Conservation (phyloP, 1,140 invertebrate genomes). For the Eciton burchellii region DNA sequence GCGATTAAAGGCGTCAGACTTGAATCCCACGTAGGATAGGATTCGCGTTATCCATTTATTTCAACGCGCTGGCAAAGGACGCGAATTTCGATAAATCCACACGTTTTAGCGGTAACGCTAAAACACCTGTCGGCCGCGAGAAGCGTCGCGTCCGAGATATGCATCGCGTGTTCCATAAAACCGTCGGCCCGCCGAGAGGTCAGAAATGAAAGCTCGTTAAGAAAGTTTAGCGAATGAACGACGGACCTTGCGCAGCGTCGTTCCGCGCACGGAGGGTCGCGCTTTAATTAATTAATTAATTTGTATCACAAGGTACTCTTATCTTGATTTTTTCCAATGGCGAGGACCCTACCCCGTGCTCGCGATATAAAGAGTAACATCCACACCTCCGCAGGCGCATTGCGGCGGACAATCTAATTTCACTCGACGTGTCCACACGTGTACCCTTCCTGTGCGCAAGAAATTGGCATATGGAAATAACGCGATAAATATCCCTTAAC, state of each 20-base stretch:
- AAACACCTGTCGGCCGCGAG: constrained; percentile 6
- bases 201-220: neutral
- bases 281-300: neutral
- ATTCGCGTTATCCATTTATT: constrained; percentile 13
- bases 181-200: neutral
- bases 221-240: neutral
- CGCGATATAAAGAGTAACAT: neutral
- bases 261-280: neutral
- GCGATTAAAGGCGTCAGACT: neutral
- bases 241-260: neutral
- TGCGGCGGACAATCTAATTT: neutral
- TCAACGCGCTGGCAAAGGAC: no score
- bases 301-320: constrained; percentile 2
- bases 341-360: no score
- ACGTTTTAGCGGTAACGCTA: neutral
- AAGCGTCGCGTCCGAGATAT: neutral
- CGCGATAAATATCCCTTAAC: neutral
- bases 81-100: neutral
- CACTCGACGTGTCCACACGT: neutral
- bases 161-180: neutral
- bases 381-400: neutral
- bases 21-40: neutral
- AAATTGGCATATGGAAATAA: neutral
- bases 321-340: neutral
- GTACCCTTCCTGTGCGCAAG: neutral